Evolutionary conservation across 2,888 invertebrate species (phyloP).

Genomic region (Lepas anatifera): DNA sequence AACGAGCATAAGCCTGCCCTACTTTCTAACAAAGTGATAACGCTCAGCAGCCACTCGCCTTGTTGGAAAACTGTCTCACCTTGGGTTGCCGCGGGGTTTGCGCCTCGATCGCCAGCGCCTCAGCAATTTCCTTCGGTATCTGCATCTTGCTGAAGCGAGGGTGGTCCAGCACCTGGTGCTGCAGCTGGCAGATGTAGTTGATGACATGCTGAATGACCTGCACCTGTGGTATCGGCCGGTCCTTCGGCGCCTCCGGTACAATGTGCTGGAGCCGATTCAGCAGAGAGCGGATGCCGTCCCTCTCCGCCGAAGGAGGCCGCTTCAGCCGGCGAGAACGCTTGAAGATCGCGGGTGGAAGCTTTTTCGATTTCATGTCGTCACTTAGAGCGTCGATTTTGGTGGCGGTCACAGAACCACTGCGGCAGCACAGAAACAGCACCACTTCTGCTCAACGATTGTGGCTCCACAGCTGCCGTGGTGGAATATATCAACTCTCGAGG

Average conservation of each 20-base stretch:
- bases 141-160: background rate
- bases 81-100: background rate
- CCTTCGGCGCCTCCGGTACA: background rate
- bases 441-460: no score
- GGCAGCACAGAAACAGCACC: no score
- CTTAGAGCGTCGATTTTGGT: no score
- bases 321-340: background rate
- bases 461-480: no score
- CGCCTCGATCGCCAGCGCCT: background rate
- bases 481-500: no score
- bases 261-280: background rate
- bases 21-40: no score
- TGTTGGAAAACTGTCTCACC: no score
- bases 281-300: background rate
- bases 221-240: background rate
- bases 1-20: no score
- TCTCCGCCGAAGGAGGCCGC: background rate
- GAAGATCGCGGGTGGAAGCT: background rate
- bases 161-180: background rate
- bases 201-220: constrained; percentile 6
- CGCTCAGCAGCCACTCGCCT: background rate
- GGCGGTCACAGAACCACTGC: no score
- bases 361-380: background rate
- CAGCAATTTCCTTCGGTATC: background rate
- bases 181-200: constrained; percentile 10